Percentiles rank a stretch among this genome's conserved stretches.
phyloP scores from a whole-genome alignment of 2,797 vertebrate genomes.

The Darevskia nairensis region DNA sequence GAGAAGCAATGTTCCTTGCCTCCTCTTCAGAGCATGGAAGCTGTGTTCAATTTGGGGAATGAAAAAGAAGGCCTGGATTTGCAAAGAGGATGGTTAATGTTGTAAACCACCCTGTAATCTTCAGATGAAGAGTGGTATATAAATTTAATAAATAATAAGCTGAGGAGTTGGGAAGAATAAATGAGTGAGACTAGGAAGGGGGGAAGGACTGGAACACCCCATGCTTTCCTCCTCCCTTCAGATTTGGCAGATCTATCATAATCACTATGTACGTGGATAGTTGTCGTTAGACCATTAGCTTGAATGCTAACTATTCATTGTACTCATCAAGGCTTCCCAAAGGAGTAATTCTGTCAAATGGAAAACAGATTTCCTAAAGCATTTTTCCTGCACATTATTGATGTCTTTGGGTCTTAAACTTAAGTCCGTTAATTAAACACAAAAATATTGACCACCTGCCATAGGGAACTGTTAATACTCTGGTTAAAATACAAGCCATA shows the following conservation, averaged over 20 bases:
- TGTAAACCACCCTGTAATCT: too few relatives aligned
- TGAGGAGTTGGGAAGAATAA: not conserved
- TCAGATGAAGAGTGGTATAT: too few relatives aligned
- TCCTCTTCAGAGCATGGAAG: not conserved
- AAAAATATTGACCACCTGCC: conserved; percentile 67
- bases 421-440: conserved; percentile 66
- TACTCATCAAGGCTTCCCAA: conserved; percentile 47
- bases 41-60: not conserved
- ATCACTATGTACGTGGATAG: conserved; percentile 13
- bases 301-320: conserved; percentile 37
- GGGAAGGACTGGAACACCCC: too few relatives aligned
- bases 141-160: not conserved
- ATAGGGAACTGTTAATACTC: conserved; percentile 50
- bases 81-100: too few relatives aligned
- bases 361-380: conserved; percentile 58
- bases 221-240: not conserved
- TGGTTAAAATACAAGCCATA: conserved; percentile 55
- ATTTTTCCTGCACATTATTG: conserved; percentile 48
- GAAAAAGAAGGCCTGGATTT: not conserved
- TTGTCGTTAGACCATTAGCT: conserved; percentile 37
- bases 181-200: not conserved
- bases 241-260: conserved; percentile 4
- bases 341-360: conserved; percentile 55
- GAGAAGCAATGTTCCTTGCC: not conserved
- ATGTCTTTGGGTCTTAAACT: conserved; percentile 46